Base-by-base conservation (phyloP, 2,888 invertebrate species). In the Netelia inedita region DNA sequence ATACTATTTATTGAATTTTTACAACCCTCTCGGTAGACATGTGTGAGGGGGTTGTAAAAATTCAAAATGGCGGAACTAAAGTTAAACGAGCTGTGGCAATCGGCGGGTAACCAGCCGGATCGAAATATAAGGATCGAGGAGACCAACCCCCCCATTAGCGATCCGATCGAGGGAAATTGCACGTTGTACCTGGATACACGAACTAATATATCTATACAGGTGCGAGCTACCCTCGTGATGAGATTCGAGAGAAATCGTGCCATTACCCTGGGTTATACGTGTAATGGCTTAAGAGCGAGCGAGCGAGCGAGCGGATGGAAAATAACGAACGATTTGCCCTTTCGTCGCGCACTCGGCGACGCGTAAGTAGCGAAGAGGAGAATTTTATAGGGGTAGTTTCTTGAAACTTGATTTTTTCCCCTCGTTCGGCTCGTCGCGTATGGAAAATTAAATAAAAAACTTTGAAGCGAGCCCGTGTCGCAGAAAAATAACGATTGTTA, bases 181-280 rank as follows among this genome's bases (percentile, higher is more conserved):
- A 61, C 19, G 21, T 43, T 59, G 8, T 28, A 63, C 28, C n/a
- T 61, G 11, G n/a, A 50, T 23, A 28, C 46, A 72, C 55, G 43
- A 14, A 55, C 57, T 28, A 19, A 9, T 8, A 11, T 11, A 10
- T 28, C 28, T 66, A 23, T 23, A 53, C 28, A 53, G 9, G 16
- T 55, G 16, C 28, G 21, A n/a, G 16, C 21, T 72, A 19, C 21
- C 11, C 14, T 66, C 66, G 14, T 28, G 65, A 28, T 75, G 59
- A 57, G 19, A 63, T 43, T 14, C 41, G 28, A 50, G 69, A 69
- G 69, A 61, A 81, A 81, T 75, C 63, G 75, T 69, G 81, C 61
- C 69, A 75, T 81, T 75, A 59, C 61, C 61, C 61, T 61, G 61
- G 55, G 74, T 69, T 63, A 75, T 61, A 28, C 68, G 75, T 61